These are phyloP conservation scores for Esox masquinongy DNA, from an alignment of 2,797 vertebrate species.

Conservation along the genomic window DNA sequence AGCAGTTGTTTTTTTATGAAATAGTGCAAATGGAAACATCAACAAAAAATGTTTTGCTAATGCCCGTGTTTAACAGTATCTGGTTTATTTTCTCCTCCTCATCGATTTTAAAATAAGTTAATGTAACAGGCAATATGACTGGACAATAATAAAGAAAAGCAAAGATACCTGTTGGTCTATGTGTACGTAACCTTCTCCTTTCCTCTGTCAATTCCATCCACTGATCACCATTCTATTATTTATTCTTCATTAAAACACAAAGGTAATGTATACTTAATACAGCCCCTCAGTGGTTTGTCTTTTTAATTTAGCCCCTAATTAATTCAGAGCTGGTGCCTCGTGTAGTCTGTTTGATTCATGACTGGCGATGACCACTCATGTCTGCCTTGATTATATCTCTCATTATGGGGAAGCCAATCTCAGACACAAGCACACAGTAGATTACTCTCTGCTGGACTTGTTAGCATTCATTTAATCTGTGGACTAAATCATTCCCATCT, in stretches of 20 bases:
- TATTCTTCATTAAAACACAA: slow-evolving; percentile 3
- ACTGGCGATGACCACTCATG: slow-evolving; percentile 37
- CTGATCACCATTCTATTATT: not conserved
- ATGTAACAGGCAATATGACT: not conserved
- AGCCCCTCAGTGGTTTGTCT: not conserved
- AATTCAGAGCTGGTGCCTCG: slow-evolving; percentile 1
- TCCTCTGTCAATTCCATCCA: not conserved
- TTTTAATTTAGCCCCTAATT: slow-evolving; percentile 5
- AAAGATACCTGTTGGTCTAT: too few relatives aligned
- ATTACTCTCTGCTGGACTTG: slow-evolving; percentile 36
- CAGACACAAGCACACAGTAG: slow-evolving; percentile 27
- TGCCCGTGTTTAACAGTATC: not conserved
- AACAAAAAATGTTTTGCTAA: not conserved
- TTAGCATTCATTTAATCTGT: slow-evolving; percentile 42
- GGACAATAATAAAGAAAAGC: too few relatives aligned
- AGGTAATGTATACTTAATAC: not conserved
- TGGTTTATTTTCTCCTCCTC: not conserved
- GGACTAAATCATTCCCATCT: slow-evolving; percentile 41
- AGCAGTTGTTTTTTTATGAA: not conserved
- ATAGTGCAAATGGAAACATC: not conserved
- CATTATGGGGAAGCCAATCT: slow-evolving; percentile 31
- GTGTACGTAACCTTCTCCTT: not conserved
- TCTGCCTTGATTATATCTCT: slow-evolving; percentile 32
- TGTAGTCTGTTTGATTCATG: slow-evolving; percentile 23
- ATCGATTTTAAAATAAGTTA: not conserved